phyloP scores from a whole-genome alignment of 2,797 vertebrate species.

The Novumbra hubbsi region DNA sequence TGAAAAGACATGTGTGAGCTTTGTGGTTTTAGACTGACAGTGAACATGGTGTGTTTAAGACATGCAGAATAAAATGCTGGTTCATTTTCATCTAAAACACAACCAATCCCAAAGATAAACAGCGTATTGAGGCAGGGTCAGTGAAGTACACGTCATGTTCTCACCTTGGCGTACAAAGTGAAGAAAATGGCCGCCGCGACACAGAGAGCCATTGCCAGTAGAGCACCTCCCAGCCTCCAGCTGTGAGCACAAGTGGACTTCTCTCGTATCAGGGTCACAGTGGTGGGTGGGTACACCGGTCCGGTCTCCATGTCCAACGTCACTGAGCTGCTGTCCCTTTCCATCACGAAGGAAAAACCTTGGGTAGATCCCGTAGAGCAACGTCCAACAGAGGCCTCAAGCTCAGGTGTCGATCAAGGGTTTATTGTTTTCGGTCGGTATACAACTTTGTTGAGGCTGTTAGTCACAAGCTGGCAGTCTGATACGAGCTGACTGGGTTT shows the following conservation, averaged over 20 bases:
- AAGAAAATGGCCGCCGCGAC: slow-evolving; percentile 40
- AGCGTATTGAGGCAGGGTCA: no score
- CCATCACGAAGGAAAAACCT: slow-evolving; percentile 39
- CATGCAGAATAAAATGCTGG: not conserved
- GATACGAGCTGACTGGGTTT: not conserved
- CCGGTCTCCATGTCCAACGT: slow-evolving; percentile 36
- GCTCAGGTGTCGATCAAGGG: not conserved
- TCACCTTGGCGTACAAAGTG: slow-evolving; percentile 50
- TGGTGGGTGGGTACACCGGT: not conserved
- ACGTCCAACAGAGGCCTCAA: not conserved
- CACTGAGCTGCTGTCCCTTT: slow-evolving; percentile 35
- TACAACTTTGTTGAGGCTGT: not conserved
- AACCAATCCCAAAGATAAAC: no score
- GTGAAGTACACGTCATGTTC: not conserved
- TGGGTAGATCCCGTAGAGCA: not conserved
- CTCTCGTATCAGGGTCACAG: not conserved
- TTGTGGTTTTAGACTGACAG: not conserved
- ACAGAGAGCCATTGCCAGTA: slow-evolving; percentile 55
- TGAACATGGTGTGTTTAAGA: not conserved
- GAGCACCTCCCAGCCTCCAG: slow-evolving; percentile 30
- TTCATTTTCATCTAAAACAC: no score
- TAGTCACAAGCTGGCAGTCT: not conserved
- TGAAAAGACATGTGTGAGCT: slow-evolving; percentile 14
- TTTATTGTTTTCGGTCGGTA: not conserved
- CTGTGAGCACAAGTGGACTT: not conserved